Conservation (phyloP, 1,140 invertebrate species). For the Drosophila pectinifera region DNA sequence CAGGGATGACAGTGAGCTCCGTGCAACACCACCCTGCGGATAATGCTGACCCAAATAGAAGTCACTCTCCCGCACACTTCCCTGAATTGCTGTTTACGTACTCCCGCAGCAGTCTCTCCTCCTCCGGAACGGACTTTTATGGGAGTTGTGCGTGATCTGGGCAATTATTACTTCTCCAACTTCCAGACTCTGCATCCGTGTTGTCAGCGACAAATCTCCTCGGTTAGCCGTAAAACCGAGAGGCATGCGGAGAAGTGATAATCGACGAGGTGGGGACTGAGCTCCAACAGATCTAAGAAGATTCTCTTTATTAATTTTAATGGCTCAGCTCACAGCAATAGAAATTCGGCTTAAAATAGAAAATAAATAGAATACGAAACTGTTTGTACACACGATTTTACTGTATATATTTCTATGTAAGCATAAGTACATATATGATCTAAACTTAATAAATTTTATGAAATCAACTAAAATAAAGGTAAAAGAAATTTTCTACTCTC, state of each 20-base stretch:
- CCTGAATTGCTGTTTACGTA: conserved; percentile 9
- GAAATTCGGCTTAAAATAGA: conserved; percentile 37
- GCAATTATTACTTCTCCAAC: conserved; percentile 60
- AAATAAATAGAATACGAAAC: conserved; percentile 11
- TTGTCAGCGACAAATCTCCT: conserved; percentile 63
- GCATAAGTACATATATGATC: too few species aligned
- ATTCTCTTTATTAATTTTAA: conserved; percentile 61
- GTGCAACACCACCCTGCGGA: conserved; percentile 15
- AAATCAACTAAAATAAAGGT: too few species aligned
- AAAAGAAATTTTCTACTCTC: too few species aligned
- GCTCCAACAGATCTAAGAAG: conserved; percentile 22
- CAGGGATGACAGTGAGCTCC: background rate
- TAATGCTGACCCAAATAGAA: conserved; percentile 43
- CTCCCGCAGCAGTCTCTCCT: conserved; percentile 24
- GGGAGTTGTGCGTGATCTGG: conserved; percentile 65
- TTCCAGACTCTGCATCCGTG: conserved; percentile 16
- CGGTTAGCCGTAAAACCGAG: conserved; percentile 66
- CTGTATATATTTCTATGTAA: too few species aligned
- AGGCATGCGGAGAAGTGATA: conserved; percentile 67
- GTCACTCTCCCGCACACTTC: conserved; percentile 3
- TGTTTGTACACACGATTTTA: background rate
- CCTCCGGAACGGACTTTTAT: conserved; percentile 43
- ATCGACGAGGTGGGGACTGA: conserved; percentile 50
- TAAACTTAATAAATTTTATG: too few species aligned
- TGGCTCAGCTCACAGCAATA: conserved; percentile 34